phyloP scores from a whole-genome alignment of 2,888 invertebrate species.

The Cryptocephalus primarius region DNA sequence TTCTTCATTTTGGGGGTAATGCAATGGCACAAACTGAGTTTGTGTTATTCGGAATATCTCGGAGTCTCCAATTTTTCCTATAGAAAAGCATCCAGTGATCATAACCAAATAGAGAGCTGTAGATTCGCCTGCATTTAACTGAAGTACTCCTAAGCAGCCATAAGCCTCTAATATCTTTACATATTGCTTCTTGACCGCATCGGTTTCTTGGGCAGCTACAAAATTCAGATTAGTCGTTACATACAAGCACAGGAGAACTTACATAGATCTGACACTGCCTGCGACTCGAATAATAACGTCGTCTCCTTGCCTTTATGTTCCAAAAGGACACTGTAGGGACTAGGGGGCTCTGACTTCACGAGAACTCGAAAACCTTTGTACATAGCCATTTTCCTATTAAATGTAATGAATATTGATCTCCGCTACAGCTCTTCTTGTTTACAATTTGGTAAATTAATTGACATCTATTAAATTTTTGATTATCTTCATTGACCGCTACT shows the following conservation, averaged over 20 bases:
- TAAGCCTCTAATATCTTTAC: constrained; percentile 89
- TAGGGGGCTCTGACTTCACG: constrained; percentile 77
- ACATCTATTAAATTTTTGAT: too few relatives aligned
- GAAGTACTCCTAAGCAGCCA: constrained; percentile 90
- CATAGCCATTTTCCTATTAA: constrained; percentile 64
- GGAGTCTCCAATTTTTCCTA: constrained; percentile 88
- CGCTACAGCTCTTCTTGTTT: too few relatives aligned
- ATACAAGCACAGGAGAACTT: constrained; percentile 31
- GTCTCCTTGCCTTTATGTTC: constrained; percentile 82
- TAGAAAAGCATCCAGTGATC: constrained; percentile 91
- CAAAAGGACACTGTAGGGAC: constrained; percentile 80
- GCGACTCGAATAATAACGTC: constrained; percentile 83
- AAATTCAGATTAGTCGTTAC: constrained; percentile 8
- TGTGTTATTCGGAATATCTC: constrained; percentile 94
- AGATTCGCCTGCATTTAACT: constrained; percentile 73
- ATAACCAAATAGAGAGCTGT: constrained; percentile 82
- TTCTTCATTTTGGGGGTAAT: constrained; percentile 57
- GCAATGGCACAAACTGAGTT: constrained; percentile 80
- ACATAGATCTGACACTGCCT: constrained; percentile 79
- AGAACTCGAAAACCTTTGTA: constrained; percentile 85
- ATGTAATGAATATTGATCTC: too few relatives aligned
- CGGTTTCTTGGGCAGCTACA: constrained; percentile 73
- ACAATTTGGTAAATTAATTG: too few relatives aligned
- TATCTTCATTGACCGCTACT: too few relatives aligned
- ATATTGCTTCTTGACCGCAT: constrained; percentile 80